These are phyloP conservation scores for Hestina assimilis DNA, from an alignment of 1,140 invertebrate genomes.

Conservation along the genomic window DNA sequence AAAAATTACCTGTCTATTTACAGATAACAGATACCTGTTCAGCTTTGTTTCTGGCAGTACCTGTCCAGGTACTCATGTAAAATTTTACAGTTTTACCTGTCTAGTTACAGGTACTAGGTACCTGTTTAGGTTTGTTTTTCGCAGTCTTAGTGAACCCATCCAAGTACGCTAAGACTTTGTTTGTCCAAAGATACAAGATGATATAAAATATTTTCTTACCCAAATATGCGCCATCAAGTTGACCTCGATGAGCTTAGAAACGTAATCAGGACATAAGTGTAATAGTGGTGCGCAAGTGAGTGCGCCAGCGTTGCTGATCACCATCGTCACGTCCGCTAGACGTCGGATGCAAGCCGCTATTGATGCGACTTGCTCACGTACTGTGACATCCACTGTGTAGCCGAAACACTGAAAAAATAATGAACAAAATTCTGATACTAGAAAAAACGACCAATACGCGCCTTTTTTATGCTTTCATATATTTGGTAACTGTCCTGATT, in stretches of 20 bases:
- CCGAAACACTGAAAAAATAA: slow-evolving; percentile 52
- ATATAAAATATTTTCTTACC: slow-evolving; percentile 70
- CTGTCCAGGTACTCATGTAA: too few relatives aligned
- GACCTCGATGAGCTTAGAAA: slow-evolving; percentile 81
- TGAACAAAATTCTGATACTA: neutral
- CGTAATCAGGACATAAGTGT: slow-evolving; percentile 75
- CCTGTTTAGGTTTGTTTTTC: too few relatives aligned
- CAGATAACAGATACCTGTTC: too few relatives aligned
- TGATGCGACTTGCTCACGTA: slow-evolving; percentile 76
- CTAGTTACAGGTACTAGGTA: too few relatives aligned
- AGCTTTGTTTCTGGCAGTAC: too few relatives aligned
- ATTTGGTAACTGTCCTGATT: too few relatives aligned
- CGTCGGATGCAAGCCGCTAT: slow-evolving; percentile 71
- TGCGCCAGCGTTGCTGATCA: slow-evolving; percentile 67
- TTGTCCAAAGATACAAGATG: too few relatives aligned
- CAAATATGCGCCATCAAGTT: slow-evolving; percentile 86
- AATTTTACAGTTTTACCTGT: too few relatives aligned
- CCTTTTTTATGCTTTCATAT: too few relatives aligned
- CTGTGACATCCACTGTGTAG: slow-evolving; percentile 81
- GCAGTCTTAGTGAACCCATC: too few relatives aligned
- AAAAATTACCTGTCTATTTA: too few relatives aligned
- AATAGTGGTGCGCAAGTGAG: slow-evolving; percentile 66
- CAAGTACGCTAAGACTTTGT: too few relatives aligned
- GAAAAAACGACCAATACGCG: neutral
- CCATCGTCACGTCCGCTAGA: slow-evolving; percentile 79